These are phyloP conservation scores for Bungarus multicinctus DNA, from an alignment of 2,113 vertebrate genomes.

Conservation along the genomic window DNA sequence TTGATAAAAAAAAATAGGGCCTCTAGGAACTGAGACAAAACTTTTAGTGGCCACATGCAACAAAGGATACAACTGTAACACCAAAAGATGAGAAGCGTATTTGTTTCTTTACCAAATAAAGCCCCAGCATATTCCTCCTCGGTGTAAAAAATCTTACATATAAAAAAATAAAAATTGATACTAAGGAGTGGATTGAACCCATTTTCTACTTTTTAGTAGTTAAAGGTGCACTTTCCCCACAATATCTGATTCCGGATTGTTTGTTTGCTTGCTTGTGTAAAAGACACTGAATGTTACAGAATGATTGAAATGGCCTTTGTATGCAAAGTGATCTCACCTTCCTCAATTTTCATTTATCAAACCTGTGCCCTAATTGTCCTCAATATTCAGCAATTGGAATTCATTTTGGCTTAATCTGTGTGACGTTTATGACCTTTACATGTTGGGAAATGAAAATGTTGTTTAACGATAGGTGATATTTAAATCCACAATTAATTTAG, in stretches of 20 bases:
- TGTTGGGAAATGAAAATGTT: conserved; percentile 15
- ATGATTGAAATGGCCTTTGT: neutral
- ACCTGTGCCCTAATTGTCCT: fast-evolving
- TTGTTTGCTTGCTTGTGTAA: neutral
- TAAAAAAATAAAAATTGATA: neutral
- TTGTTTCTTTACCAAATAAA: neutral
- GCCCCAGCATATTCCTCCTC: neutral
- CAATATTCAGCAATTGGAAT: neutral
- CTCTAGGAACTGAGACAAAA: neutral
- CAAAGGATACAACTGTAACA: neutral
- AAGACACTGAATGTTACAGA: neutral
- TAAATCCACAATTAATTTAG: neutral
- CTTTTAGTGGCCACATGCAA: neutral
- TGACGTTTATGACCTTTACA: neutral
- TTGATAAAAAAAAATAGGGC: neutral
- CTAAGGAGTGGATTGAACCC: neutral
- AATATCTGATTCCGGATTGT: neutral
- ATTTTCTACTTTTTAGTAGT: neutral
- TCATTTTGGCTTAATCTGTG: neutral
- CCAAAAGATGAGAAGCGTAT: neutral
- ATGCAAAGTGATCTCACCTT: neutral
- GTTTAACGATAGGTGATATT: conserved; percentile 22
- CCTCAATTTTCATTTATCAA: neutral
- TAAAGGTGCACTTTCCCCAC: neutral
- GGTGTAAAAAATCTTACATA: neutral